Conservation (phyloP, 1,140 invertebrate genomes). For the Trichogramma pretiosum region DNA sequence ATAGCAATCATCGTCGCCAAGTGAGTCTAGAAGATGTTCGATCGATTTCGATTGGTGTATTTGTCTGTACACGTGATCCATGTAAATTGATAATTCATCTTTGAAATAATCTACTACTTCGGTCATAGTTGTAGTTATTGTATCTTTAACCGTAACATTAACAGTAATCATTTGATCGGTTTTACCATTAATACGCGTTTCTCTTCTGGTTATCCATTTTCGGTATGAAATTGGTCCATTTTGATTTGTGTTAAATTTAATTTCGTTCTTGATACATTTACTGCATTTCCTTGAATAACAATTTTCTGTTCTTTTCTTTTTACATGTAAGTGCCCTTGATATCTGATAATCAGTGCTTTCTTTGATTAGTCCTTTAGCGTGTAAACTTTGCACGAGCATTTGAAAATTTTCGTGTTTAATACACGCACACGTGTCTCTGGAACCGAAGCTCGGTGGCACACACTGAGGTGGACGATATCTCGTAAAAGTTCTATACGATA, state of each 20-base stretch:
- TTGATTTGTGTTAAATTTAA: no score
- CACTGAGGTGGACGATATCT: neutral
- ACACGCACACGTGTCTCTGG: neutral
- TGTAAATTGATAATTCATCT: slow-evolving; percentile 8
- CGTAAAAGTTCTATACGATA: neutral
- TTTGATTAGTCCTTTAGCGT: neutral
- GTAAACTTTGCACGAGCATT: neutral
- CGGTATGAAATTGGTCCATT: no score
- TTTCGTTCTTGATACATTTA: neutral
- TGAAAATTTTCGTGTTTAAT: slow-evolving; percentile 2
- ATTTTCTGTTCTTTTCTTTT: neutral
- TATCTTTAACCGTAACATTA: no score
- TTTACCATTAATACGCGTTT: no score
- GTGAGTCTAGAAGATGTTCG: slow-evolving; percentile 9
- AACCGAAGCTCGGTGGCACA: neutral
- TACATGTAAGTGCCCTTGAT: neutral
- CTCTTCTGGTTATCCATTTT: no score
- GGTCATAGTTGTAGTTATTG: no score
- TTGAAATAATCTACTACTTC: no score
- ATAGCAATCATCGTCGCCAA: slow-evolving; percentile 6
- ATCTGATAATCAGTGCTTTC: neutral
- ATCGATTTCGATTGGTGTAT: slow-evolving; percentile 7
- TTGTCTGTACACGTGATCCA: slow-evolving; percentile 10
- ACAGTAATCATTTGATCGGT: no score
- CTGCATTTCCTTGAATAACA: neutral